These are phyloP conservation scores for Machimus atricapillus DNA, from an alignment of 2,888 invertebrate genomes.

Conservation along the genomic window DNA sequence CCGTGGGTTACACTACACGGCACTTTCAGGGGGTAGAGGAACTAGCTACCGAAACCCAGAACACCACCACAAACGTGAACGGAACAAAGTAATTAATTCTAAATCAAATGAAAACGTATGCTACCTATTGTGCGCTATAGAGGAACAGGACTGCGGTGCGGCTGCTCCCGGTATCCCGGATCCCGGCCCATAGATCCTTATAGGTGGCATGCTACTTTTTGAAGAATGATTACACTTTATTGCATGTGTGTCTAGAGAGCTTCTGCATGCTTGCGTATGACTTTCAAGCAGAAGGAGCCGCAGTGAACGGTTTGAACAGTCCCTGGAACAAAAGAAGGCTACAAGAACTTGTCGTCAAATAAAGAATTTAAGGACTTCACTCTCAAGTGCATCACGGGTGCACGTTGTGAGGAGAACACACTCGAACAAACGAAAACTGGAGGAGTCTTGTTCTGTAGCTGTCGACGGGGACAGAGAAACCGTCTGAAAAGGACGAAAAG, in stretches of 20 bases:
- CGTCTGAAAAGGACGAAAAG: neutral
- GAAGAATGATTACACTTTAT: constrained; percentile 18
- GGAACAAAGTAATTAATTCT: constrained; percentile 41
- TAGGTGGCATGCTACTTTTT: constrained; percentile 28
- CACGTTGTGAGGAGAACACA: neutral
- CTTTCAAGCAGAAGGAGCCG: neutral
- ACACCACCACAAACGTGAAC: constrained; percentile 20
- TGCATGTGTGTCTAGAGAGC: constrained; percentile 1
- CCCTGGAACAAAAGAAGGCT: constrained; percentile 20
- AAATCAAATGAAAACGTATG: constrained; percentile 42
- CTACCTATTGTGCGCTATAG: constrained; percentile 4
- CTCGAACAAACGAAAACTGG: neutral
- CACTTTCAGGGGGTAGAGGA: neutral
- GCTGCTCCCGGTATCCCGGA: neutral
- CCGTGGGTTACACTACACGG: neutral
- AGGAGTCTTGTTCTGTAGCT: neutral
- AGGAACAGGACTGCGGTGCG: neutral
- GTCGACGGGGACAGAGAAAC: neutral
- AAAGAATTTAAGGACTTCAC: constrained; percentile 29
- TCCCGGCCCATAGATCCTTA: constrained; percentile 8
- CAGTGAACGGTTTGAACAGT: neutral
- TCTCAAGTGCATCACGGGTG: constrained; percentile 1
- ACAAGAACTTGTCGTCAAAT: constrained; percentile 27
- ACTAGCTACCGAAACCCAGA: constrained; percentile 2
- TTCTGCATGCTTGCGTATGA: neutral